Evolutionary conservation across 2,888 invertebrate species (phyloP), one percentile per base, ranked within the genome.

Genomic region (Aplocera efformata): DNA sequence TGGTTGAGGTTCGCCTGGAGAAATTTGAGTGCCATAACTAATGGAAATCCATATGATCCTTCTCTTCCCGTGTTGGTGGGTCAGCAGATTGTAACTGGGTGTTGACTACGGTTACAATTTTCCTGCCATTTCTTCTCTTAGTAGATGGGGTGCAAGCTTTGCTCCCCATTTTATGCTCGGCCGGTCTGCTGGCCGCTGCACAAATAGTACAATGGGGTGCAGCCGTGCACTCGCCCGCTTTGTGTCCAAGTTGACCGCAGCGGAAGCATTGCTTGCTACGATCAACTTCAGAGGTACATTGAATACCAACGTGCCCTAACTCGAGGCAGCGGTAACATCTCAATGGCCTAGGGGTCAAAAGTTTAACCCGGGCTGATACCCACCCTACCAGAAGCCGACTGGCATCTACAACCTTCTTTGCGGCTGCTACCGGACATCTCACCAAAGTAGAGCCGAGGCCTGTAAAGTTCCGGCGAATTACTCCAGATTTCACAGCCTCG

Each of bases 1-100:
- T 53, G 53, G 29, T 55, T 55, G 8, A 52, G 22, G 7, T 55
- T 55, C 31, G 37, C 41, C 34, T 52, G 52, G 6, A 40, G 24
- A 1, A 40, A 7, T 8, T 10, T 21, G 21, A 11, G n/a, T 5
- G 11, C 10, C 13, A 10, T 11, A 1, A 27, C 7, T 31, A 26
- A 7, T 22, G 9, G 10, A 7, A 13, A 1, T 6, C 3, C 8
- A 13, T 28, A 23, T 13, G 23, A 8, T 4, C 28, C 32, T 11
- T 23, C 10, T 29, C 32, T 27, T 6, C 26, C 23, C 2, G 11
- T 7, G 10, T 3, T 1, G 4, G 9, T 13, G 20, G 24, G 10
- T 7, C 3, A 3, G 1, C 4, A 6, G 17, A 6, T 17, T 17
- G 13, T 17, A 17, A 0, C 7, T 22, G 30, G 5, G 13, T 23